These are phyloP conservation scores for Neuroterus valhalla DNA, from an alignment of 1,140 invertebrate genomes.

Conservation along the genomic window DNA sequence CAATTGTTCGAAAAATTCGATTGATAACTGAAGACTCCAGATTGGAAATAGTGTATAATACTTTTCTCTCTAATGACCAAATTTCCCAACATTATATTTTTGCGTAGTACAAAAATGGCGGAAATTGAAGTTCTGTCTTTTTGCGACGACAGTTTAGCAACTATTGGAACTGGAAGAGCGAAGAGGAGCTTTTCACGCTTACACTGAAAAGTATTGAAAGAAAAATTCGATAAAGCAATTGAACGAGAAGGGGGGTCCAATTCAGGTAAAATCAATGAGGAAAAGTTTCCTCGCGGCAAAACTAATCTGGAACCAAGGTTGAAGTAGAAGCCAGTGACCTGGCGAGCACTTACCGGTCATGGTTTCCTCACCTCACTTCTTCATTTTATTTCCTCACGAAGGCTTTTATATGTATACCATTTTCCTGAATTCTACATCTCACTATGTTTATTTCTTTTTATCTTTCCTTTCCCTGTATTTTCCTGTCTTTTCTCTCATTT, in stretches of 20 bases:
- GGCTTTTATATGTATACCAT: conserved; percentile 2
- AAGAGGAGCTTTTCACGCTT: not conserved
- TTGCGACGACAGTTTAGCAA: no score
- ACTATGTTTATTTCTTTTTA: not conserved
- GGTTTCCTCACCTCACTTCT: not conserved
- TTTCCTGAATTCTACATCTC: not conserved
- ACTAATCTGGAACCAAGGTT: conserved; percentile 15
- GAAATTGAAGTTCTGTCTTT: not conserved
- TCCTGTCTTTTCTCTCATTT: not conserved
- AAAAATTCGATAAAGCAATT: not conserved
- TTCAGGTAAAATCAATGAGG: not conserved
- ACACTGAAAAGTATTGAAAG: not conserved
- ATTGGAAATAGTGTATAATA: no score
- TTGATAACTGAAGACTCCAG: no score
- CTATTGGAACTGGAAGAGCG: not conserved
- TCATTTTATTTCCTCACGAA: conserved; percentile 10
- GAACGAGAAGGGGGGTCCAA: not conserved
- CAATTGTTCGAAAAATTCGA: no score
- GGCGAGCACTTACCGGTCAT: not conserved
- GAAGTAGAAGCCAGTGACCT: conserved; percentile 16
- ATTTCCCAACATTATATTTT: not conserved
- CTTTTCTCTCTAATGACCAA: no score
- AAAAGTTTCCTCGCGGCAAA: conserved; percentile 3
- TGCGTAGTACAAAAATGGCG: not conserved
- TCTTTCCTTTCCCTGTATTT: not conserved